Evolutionary conservation across 2,888 invertebrate genomes (phyloP).

Genomic region (Ophraella communa): DNA sequence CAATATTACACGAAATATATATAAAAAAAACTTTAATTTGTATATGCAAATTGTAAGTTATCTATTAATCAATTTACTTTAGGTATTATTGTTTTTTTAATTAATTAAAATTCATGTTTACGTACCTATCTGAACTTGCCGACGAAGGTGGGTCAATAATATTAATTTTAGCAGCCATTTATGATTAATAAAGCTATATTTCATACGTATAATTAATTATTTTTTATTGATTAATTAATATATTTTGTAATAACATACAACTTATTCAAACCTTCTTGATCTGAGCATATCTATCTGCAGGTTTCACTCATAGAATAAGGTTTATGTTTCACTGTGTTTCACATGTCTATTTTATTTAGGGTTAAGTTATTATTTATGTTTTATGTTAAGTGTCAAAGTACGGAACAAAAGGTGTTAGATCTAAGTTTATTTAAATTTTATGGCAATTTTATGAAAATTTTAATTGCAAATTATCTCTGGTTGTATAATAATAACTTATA

Average conservation of each 20-base stretch:
- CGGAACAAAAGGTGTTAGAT: no score
- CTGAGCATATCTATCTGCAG: no score
- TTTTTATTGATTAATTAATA: neutral
- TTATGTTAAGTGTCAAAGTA: neutral
- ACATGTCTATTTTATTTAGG: neutral
- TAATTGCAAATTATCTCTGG: no score
- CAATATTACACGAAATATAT: neutral
- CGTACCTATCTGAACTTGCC: slow-evolving; percentile 90
- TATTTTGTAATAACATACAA: neutral
- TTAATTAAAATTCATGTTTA: slow-evolving; percentile 33
- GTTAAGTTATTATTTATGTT: neutral
- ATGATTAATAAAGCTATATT: neutral
- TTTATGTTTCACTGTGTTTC: no score
- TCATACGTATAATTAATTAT: neutral
- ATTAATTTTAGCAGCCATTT: slow-evolving; percentile 64
- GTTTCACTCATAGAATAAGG: no score
- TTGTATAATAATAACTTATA: no score
- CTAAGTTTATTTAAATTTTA: no score
- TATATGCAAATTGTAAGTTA: neutral
- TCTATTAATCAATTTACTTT: slow-evolving; percentile 19
- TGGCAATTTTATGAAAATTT: no score
- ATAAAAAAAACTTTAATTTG: neutral
- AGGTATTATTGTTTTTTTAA: slow-evolving; percentile 2
- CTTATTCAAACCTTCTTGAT: neutral
- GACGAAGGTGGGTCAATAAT: slow-evolving; percentile 87